Percentiles rank a stretch among this genome's conserved stretches.
These are phyloP conservation scores for Chondrilla cf. caribensis DNA, from an alignment of 37 sponge, comb jelly and placozoan species.

Conservation along the genomic window DNA sequence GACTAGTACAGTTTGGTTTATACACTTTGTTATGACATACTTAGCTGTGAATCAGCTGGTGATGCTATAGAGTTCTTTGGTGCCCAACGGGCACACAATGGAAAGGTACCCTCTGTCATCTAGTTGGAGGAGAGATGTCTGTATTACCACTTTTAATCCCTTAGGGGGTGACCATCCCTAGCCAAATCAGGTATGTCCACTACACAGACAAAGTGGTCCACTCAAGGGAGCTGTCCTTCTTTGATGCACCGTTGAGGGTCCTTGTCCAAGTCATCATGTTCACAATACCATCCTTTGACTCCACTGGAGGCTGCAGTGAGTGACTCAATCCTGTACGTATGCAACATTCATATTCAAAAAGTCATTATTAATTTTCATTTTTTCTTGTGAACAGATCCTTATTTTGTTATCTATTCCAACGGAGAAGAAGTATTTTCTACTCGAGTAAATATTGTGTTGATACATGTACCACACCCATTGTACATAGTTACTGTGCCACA, in stretches of 20 bases:
- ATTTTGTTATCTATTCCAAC: conserved; percentile 25
- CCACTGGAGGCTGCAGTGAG: conserved; percentile 51
- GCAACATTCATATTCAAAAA: not conserved
- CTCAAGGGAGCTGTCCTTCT: conserved; percentile 2
- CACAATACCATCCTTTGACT: conserved; percentile 37
- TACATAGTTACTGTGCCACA: too few species aligned
- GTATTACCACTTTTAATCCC: not conserved
- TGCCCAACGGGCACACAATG: conserved; percentile 23
- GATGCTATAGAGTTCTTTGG: conserved; percentile 41
- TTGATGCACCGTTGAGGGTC: not conserved
- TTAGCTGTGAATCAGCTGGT: conserved; percentile 26
- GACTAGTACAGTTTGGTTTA: not conserved
- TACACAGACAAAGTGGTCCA: conserved; percentile 24
- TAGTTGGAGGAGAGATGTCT: not conserved
- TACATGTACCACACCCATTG: too few species aligned
- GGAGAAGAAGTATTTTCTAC: conserved; percentile 25
- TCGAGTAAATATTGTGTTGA: too few species aligned
- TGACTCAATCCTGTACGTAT: not conserved
- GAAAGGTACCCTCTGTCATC: too few species aligned
- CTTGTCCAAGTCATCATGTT: conserved; percentile 31
- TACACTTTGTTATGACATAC: not conserved
- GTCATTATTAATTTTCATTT: too few species aligned
- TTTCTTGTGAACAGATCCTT: conserved; percentile 26
- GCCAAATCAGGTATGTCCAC: conserved; percentile 32
- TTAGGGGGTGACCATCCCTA: conserved; percentile 49